Percentiles rank a stretch among this genome's conserved stretches.
phyloP scores from a whole-genome alignment of 1,140 invertebrate genomes.

The Galendromus occidentalis region DNA sequence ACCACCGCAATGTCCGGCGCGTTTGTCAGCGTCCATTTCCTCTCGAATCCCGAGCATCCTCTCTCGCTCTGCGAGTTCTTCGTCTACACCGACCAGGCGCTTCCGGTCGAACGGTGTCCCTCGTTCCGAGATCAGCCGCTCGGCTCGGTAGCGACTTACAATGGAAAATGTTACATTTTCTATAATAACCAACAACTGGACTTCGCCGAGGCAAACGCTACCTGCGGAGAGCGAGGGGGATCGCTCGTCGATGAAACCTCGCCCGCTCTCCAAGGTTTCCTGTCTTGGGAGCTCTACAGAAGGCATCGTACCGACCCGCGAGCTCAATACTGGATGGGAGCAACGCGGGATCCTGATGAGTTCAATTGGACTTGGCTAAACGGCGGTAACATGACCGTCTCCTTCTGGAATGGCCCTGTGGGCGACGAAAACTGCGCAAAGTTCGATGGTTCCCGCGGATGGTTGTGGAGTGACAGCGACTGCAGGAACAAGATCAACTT shows the following conservation, averaged over 20 bases:
- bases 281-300: slow-evolving; percentile 80
- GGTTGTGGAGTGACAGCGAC: slow-evolving; percentile 82
- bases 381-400: slow-evolving; percentile 58
- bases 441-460: slow-evolving; percentile 76
- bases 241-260: slow-evolving; percentile 77
- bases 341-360: slow-evolving; percentile 54
- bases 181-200: slow-evolving; percentile 64
- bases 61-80: slow-evolving; percentile 86
- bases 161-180: slow-evolving; percentile 88
- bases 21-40: slow-evolving; percentile 74
- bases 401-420: slow-evolving; percentile 73
- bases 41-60: slow-evolving; percentile 42
- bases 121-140: slow-evolving; percentile 76
- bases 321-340: slow-evolving; percentile 86
- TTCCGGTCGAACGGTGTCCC: slow-evolving; percentile 78
- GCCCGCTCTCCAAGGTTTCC: slow-evolving; percentile 76
- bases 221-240: slow-evolving; percentile 56
- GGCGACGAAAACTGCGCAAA: slow-evolving; percentile 63
- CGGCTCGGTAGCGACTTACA: slow-evolving; percentile 75
- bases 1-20: slow-evolving; percentile 85
- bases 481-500: slow-evolving; percentile 65
- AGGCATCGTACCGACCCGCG: slow-evolving; percentile 66
- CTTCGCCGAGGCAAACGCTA: slow-evolving; percentile 55
- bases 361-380: slow-evolving; percentile 70
- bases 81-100: slow-evolving; percentile 78